Base-by-base conservation (phyloP, 1,140 invertebrate species). In the Halotydeus destructor region DNA sequence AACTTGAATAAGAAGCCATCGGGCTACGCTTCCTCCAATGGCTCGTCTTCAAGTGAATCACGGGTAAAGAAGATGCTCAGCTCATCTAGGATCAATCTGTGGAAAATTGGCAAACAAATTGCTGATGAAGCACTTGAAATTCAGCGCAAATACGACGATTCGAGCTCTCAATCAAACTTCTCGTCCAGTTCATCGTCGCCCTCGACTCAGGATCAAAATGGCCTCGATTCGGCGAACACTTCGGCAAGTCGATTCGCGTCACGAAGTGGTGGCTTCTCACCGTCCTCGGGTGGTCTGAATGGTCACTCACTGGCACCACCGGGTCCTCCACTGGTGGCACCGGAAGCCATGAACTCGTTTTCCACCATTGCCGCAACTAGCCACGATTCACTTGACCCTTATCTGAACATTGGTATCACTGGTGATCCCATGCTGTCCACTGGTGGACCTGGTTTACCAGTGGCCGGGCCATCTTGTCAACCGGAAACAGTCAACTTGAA, bases 41-140 rank as follows among this genome's bases (percentile, higher is more conserved):
- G 24, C 9, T 40, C 18, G 18, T 40, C 38, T 16, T 30, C 27
- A 3, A 40, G 25, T 3, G 38, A 40, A 6, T 21, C 24, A 12
- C 12, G 19, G 9, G 27, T 40, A 6, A 24, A 37, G 14, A 37
- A 37, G 14, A 37, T 37, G 35, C 14, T 37, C 21, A 24, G 21
- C 8, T 37, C 35, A 1, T 37, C 35, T 6, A 6, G 35, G 2
- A 24, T 37, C 2, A 24, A 21, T 22, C 35, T 37, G 3, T 37
- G 35, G 22, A 51, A 57, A 36, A 60, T 61, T 34, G 59, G 59
- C 8, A 45, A 55, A 39, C 56, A 58, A 42, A 60, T 61, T 25
- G 58, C 57, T 14, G 58, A 61, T 21, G 57, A 61, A 50, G 52
- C 55, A 11, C 35, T 55, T 35, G 57, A 59, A 45, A 49, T 35